phyloP scores from a whole-genome alignment of 1,140 invertebrate species.

The Zaprionus lachaisei region DNA sequence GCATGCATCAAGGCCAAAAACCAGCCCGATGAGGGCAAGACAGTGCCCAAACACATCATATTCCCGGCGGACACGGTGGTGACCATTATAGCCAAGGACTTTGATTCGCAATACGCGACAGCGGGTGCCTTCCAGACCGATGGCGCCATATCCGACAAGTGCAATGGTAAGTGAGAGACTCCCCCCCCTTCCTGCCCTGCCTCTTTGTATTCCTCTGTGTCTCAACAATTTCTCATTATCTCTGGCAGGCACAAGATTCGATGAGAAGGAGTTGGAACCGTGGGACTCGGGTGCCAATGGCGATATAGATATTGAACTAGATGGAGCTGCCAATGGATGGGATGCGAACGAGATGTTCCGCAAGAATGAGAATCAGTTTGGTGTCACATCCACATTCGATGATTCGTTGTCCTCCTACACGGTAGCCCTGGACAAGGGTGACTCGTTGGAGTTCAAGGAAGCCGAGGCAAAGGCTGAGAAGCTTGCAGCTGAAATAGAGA shows the following conservation, averaged over 20 bases:
- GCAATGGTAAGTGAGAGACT: conserved; percentile 85
- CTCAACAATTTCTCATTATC: background rate
- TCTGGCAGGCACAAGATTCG: conserved; percentile 84
- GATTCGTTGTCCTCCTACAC: conserved; percentile 94
- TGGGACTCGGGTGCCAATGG: conserved; percentile 91
- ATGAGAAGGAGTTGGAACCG: conserved; percentile 94
- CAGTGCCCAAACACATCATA: conserved; percentile 91
- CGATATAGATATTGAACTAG: conserved; percentile 88
- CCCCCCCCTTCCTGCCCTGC: background rate
- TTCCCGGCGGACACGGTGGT: conserved; percentile 94
- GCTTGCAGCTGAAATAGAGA: conserved; percentile 96
- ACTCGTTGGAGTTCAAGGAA: conserved; percentile 94
- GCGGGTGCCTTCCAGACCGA: conserved; percentile 94
- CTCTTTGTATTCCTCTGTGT: background rate
- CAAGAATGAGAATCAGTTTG: conserved; percentile 95
- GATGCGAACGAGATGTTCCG: conserved; percentile 97
- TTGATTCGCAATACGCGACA: conserved; percentile 94
- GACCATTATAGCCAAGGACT: conserved; percentile 90
- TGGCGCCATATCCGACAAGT: conserved; percentile 88
- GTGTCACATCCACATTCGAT: conserved; percentile 95
- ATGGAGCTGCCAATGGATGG: conserved; percentile 94
- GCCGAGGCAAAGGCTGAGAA: conserved; percentile 93
- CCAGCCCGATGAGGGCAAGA: conserved; percentile 85
- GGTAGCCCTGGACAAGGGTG: conserved; percentile 92
- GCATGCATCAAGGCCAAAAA: conserved; percentile 90